Conservation (phyloP, 2,888 invertebrate species). For the Dione vanillae region DNA sequence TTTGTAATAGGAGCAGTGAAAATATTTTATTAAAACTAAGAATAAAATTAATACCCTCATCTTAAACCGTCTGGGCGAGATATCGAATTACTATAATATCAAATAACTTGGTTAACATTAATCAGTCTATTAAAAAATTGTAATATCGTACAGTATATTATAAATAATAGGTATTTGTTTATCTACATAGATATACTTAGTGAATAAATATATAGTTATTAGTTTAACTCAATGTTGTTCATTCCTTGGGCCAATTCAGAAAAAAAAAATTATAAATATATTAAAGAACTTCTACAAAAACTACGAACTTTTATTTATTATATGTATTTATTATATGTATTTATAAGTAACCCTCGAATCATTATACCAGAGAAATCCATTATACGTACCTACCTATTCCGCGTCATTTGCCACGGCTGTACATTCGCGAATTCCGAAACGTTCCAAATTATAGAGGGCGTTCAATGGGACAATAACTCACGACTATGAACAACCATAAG, state of each 20-base stretch:
- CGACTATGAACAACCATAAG: conserved; percentile 67
- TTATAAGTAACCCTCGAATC: conserved; percentile 27
- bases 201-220: too few species aligned
- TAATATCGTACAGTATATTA: not conserved
- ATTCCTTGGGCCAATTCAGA: too few species aligned
- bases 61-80: not conserved
- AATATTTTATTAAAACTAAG: not conserved
- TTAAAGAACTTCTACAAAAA: too few species aligned
- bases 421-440: conserved; percentile 44
- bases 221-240: too few species aligned
- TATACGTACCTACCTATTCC: conserved; percentile 41
- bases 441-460: conserved; percentile 48
- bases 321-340: not conserved
- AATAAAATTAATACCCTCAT: not conserved
- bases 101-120: conserved; percentile 12
- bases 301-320: too few species aligned
- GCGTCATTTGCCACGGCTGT: conserved; percentile 44
- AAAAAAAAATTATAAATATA: too few species aligned
- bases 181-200: too few species aligned
- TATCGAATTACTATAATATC: conserved; percentile 13
- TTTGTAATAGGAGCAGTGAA: not conserved
- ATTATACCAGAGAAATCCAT: conserved; percentile 39
- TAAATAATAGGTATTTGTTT: too few species aligned
- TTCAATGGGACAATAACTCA: conserved; percentile 61
- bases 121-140: not conserved